Evolutionary conservation across 2,888 invertebrate species (phyloP).

Genomic region (Callyntrura sp.): DNA sequence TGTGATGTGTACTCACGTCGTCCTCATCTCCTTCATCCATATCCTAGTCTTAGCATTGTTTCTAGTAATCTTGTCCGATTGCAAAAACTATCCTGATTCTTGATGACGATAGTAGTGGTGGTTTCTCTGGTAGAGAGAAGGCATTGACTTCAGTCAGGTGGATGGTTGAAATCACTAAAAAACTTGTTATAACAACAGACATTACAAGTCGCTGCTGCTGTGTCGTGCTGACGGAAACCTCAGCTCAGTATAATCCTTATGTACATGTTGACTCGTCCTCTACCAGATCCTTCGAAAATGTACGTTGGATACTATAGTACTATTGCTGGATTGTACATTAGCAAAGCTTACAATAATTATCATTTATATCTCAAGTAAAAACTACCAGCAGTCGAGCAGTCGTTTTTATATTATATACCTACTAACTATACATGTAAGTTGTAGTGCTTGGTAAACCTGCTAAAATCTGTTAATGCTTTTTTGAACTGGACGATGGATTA

Average conservation of each 20-base stretch:
- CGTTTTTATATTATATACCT: too few species aligned
- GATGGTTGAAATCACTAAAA: neutral
- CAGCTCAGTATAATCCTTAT: neutral
- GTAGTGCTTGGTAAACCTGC: neutral
- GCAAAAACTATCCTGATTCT: too few species aligned
- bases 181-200: too few species aligned
- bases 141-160: constrained; percentile 62
- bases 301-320: too few species aligned
- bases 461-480: neutral
- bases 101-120: neutral
- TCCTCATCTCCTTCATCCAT: too few species aligned
- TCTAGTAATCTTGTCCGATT: too few species aligned
- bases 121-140: constrained; percentile 40
- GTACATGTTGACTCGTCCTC: constrained; percentile 29
- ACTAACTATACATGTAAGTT: neutral
- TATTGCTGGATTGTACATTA: constrained; percentile 21
- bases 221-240: constrained; percentile 36
- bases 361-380: neutral
- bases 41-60: too few species aligned
- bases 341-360: neutral
- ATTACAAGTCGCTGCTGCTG: too few species aligned
- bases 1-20: too few species aligned
- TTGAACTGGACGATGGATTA: constrained; percentile 10
- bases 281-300: too few species aligned
- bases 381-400: too few species aligned